Evolutionary conservation across 2,888 invertebrate species (phyloP), one percentile per base, ranked within the genome.

Genomic region (Cloeon dipterum): DNA sequence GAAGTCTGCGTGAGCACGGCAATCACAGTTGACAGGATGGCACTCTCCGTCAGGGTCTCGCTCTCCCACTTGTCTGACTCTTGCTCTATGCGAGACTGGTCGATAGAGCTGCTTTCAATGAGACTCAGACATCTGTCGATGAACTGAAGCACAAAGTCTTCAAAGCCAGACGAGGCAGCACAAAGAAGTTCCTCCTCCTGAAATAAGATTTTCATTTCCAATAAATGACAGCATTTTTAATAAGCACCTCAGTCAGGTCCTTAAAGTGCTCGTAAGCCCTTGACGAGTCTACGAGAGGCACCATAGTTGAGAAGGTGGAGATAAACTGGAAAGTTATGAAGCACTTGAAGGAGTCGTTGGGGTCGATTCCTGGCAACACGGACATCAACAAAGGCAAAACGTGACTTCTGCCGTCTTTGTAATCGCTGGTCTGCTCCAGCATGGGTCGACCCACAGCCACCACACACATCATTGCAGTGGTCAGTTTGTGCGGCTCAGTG

Each of bases 111-210:
- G 2, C 72, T 74, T 45, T 79, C 77, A 26, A 79, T 70, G 42
- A 78, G 65, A 2, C 61, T 53, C 48, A 77, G 75, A 41, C 77
- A 61, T 49, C 75, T 69, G 48, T 88, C 86, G 45, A 91, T 58
- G 49, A 85, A 79, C 49, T 85, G 75, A 3, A 85, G 56, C 2
- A 89, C 71, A 50, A 91, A 89, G 51, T 88, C 85, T 57, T 91
- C 88, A 46, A 89, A 74, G 45, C 75, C 74, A 2, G 83, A 81
- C 0, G 86, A 82, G 1, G 77, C 74, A 44, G 76, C 74, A 53
- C 86, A 86, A 3, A 73, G 63, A 17, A 67, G 52, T 16, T 67
- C 59, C 49, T 89, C 88, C 40, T 76, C 73, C 60, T 66, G 45
- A 14, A 48, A 46, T 36, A 26, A 39, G 29, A 29, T 16, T n/a